Base-by-base conservation (phyloP, 2,797 vertebrate species). In the Sorex maritimensis region DNA sequence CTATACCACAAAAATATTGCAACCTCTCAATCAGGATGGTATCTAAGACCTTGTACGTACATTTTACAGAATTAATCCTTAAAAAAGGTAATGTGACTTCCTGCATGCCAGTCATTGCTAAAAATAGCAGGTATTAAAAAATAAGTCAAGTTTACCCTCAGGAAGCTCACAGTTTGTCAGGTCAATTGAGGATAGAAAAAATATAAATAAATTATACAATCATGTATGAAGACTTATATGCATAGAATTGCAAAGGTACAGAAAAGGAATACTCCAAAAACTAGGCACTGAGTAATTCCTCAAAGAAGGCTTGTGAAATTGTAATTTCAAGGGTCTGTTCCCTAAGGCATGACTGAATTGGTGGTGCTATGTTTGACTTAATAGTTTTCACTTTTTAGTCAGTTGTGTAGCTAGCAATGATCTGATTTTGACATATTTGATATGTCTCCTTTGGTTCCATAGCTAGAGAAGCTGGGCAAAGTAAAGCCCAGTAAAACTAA, bases 391-490 rank as follows among this genome's bases (percentile, higher is more conserved):
- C 65, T 83, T 90, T 58, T 13, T 67, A 44, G 24, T 77, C 73
- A 68, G 38, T 82, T 83, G 65, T 65, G 2, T 34, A 81, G 58
- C 19, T 49, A 92, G 30, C 30, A 79, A 41, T 34, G 44, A 75
- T 83, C 55, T 94, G 83, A 24, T 61, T 93, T 95, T 78, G 49
- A 61, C 41, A 46, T 81, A 34, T 79, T 86, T 79, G 84, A 38
- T 75, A 46, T 63, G 77, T 65, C 71, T 88, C 26, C 77, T 86
- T 73, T 78, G 58, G 30, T 69, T 77, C 88, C 90, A 93, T 68
- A 89, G 41, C 38, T 80, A 34, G 83, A 67, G 38, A 90, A 94
- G 83, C 49, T 49, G 65, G 80, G 81, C 13, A 90, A 93, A 92
- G 49, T 79, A 67, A 72, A 68, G 4, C 30, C 67, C 26, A 55